Percentiles rank a stretch among this genome's conserved stretches.
phyloP scores from a whole-genome alignment of 2,113 vertebrate species.

The Balaeniceps rex region DNA sequence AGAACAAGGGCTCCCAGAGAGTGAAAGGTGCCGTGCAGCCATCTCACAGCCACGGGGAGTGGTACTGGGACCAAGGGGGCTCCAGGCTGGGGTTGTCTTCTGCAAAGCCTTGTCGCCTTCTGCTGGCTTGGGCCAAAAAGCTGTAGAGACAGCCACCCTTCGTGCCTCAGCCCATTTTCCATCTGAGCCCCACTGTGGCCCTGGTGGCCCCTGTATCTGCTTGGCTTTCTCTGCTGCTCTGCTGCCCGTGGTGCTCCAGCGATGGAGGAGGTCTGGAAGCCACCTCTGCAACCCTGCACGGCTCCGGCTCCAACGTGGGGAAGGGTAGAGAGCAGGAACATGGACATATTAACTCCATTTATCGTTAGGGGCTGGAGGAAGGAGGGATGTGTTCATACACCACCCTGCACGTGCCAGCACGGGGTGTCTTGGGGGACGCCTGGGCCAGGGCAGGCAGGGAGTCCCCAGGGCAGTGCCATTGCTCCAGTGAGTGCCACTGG shows the following conservation, averaged over 20 bases:
- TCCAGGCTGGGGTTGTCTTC: not conserved
- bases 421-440: not conserved
- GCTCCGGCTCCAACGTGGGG: fast-evolving
- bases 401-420: not conserved
- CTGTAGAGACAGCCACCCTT: not conserved
- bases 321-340: not conserved
- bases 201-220: not conserved
- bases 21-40: not conserved
- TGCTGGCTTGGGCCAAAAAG: not conserved
- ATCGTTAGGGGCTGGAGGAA: not conserved
- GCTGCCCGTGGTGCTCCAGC: not conserved
- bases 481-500: not conserved
- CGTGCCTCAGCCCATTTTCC: not conserved
- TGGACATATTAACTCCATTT: not conserved
- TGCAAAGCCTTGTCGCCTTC: no score
- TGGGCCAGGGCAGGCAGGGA: not conserved
- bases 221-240: not conserved
- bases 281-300: not conserved
- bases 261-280: not conserved
- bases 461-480: not conserved
- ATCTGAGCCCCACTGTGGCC: not conserved
- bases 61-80: not conserved
- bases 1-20: not conserved
- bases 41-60: not conserved
- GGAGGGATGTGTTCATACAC: not conserved